A percentile compares a stretch with the other conserved stretches of the same genome.
Conservation (phyloP, 2,888 invertebrate genomes). For the Dicyrtomina minuta region DNA sequence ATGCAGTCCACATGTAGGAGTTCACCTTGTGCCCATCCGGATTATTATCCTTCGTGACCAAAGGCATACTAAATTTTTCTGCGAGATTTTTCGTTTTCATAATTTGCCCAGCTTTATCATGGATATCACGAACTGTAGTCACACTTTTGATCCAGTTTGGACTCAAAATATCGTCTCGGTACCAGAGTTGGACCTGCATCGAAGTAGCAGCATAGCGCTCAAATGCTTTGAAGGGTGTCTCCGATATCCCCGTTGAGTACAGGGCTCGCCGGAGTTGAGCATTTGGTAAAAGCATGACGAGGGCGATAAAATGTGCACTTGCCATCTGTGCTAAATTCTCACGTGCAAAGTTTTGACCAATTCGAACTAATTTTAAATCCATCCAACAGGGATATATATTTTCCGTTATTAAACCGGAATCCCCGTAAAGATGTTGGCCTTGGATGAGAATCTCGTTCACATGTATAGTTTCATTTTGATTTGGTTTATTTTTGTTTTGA, state of each 20-base stretch:
- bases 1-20: not conserved
- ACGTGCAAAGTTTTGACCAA: conserved; percentile 6
- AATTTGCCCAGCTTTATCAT: too few relatives aligned
- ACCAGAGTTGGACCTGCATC: conserved; percentile 7
- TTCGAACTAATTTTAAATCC: not conserved
- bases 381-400: conserved; percentile 10
- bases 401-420: not conserved
- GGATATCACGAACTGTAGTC: not conserved
- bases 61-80: not conserved
- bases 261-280: not conserved
- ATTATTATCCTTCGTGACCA: not conserved
- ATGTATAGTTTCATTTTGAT: too few relatives aligned
- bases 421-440: not conserved
- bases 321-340: not conserved
- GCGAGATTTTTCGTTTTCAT: too few relatives aligned
- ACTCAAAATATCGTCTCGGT: not conserved
- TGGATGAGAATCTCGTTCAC: not conserved
- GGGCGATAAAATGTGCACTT: not conserved
- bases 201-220: not conserved
- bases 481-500: too few relatives aligned
- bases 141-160: not conserved
- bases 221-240: not conserved
- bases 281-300: not conserved
- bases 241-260: not conserved
- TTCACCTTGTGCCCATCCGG: not conserved